Base-by-base conservation (phyloP, 2,888 invertebrate species). In the Nomada goodeniana region DNA sequence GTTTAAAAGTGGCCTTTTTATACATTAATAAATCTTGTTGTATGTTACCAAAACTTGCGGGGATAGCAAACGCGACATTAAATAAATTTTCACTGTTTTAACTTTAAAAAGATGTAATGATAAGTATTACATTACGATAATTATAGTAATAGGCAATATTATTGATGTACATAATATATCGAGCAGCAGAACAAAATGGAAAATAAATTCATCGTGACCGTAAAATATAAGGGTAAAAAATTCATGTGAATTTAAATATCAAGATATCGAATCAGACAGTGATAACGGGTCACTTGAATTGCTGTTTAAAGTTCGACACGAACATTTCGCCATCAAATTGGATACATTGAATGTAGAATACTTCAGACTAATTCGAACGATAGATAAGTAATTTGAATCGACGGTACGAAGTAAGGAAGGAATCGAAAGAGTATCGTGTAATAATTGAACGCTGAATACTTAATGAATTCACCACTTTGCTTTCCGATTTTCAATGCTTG, bases 251-350 rank as follows among this genome's bases (percentile, higher is more conserved):
- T 2, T 60, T 42, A 3, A 50, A 42, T 47, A 52, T 18, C 18
- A 42, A 70, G 52, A 20, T 65, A 71, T 29, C 15, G 53, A 55
- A 55, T 65, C 26, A 60, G 18, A 20, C 47, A 20, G 29, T n/a
- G 26, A 44, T 76, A 64, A 29, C 1, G 15, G 20, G 10, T n/a
- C 57, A 57, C 61, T 77, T 77, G 60, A 76, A 67, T 47, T 53
- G 59, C 50, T 65, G 47, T 50, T 65, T 75, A 70, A 20, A 1
- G 26, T 2, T 57, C 23, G 61, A 55, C 23, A 53, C 18, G n/a
- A 64, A 60, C 18, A 20, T 77, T 67, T 50, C 65, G 11, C 15
- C 61, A 67, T 64, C 26, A 0, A 11, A 23, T 15, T 55, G 20
- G 26, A 29, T 20, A 36, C 44, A 29, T 77, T 10, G 26, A 65